Evolutionary conservation across 2,888 invertebrate genomes (phyloP).

Genomic region (Erebia epiphron): DNA sequence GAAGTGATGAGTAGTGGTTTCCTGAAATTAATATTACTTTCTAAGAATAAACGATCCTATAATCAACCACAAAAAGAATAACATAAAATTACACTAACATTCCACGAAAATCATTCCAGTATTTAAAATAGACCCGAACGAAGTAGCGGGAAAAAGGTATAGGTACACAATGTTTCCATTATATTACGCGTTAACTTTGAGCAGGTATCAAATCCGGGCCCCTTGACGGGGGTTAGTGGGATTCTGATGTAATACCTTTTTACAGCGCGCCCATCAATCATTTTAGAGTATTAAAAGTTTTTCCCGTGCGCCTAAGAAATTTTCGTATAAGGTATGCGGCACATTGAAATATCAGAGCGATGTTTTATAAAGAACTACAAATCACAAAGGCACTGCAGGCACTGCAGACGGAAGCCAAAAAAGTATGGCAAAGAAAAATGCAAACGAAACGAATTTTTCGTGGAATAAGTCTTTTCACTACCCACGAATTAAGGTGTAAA

Average conservation of each 20-base stretch:
- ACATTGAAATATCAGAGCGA: slow-evolving; percentile 17
- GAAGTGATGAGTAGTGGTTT: no score
- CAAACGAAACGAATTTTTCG: no score
- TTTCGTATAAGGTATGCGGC: slow-evolving; percentile 11
- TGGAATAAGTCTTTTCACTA: no score
- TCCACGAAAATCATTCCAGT: no score
- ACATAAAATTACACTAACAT: no score
- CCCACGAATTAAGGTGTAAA: no score
- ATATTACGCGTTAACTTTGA: slow-evolving; percentile 22
- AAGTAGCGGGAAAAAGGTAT: not conserved
- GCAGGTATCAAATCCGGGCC: slow-evolving; percentile 23
- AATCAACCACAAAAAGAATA: no score
- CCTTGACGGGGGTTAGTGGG: slow-evolving; percentile 28
- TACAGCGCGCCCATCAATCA: slow-evolving; percentile 30
- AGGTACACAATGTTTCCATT: not conserved
- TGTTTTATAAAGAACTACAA: not conserved
- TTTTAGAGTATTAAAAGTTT: slow-evolving; percentile 35
- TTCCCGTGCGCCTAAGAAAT: slow-evolving; percentile 33
- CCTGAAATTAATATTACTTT: no score
- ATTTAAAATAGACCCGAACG: not conserved
- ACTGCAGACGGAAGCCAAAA: not conserved
- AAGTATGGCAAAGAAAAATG: no score
- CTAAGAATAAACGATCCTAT: no score
- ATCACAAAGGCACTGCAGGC: not conserved
- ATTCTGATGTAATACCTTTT: slow-evolving; percentile 32